Evolutionary conservation across 2,888 invertebrate genomes (phyloP).

Genomic region (Hermaeophaga mercurialis): DNA sequence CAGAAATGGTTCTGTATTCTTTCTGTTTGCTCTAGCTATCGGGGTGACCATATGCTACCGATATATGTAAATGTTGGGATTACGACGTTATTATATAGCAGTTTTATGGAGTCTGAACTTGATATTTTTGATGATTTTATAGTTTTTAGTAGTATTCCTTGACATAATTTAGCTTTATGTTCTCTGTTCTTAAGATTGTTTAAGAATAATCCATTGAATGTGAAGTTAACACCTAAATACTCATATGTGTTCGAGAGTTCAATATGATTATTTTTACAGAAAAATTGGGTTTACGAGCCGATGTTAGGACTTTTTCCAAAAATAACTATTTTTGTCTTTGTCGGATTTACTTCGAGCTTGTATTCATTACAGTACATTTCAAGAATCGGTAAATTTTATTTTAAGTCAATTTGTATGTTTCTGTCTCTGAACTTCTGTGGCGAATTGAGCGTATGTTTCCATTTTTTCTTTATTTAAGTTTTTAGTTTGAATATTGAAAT

Average conservation of each 20-base stretch:
- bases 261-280: background rate
- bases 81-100: background rate
- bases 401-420: too few species aligned
- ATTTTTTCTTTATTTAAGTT: too few species aligned
- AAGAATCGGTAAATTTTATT: too few species aligned
- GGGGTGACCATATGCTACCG: background rate
- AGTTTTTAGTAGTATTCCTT: too few species aligned
- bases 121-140: too few species aligned
- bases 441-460: too few species aligned
- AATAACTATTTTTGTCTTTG: conserved; percentile 9
- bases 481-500: too few species aligned
- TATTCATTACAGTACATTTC: background rate
- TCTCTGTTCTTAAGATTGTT: background rate
- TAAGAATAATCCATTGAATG: background rate
- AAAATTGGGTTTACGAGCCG: background rate
- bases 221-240: background rate
- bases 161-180: background rate
- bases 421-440: too few species aligned
- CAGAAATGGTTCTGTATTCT: background rate
- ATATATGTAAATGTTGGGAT: conserved; percentile 3
- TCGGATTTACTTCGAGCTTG: background rate
- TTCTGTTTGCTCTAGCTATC: background rate
- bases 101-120: background rate
- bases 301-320: background rate
- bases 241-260: background rate